Base-by-base conservation (phyloP, 2,113 vertebrate species). In the Pycnonotus jocosus region DNA sequence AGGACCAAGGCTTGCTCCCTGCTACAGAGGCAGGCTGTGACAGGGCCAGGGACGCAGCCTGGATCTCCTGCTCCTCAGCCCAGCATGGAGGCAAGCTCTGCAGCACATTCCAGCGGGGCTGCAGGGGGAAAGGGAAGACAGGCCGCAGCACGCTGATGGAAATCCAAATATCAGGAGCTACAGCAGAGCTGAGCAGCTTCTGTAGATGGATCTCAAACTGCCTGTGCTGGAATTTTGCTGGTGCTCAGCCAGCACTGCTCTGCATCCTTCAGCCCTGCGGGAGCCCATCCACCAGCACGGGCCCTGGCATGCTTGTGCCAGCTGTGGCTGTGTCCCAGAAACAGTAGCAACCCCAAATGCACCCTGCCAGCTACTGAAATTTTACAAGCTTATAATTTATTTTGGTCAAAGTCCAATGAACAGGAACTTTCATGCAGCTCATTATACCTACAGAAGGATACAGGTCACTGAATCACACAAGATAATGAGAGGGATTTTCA, bases 31-130 rank as follows among this genome's bases (percentile, higher is more conserved):
- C 77, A 71, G 83, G 69, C 81, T 84, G 86, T 8, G 42, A 77
- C 82, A 92, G 21, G 42, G 96, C 74, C 82, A 82, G 79, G 78
- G 66, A 72, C 2, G 0, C 70, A 90, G 91, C 73, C 77, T 2
- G 11, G 72, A 86, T 92, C 88, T 95, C 83, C 91, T 86, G 80
- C 95, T 40, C 60, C 69, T 51, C 78, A 93, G 61, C 81, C 78
- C 14, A 0, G 70, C 70, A 60, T 1, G 48, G n/a, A 87, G 47
- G 18, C 81, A 70, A 82, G 88, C 62, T 89, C 83, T 64, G 69
- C 76, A 86, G 84, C 95, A 93, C 11, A 12, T 88, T 93, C 81
- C 1, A 0, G 16, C 0, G 0, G 62, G 56, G 81, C 84, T 77
- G 54, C 38, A 76, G 40, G 54, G 50, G 66, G 17, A 79, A 82